Conservation (phyloP, 2,113 vertebrate genomes). For the Gnathonemus longibarbis region DNA sequence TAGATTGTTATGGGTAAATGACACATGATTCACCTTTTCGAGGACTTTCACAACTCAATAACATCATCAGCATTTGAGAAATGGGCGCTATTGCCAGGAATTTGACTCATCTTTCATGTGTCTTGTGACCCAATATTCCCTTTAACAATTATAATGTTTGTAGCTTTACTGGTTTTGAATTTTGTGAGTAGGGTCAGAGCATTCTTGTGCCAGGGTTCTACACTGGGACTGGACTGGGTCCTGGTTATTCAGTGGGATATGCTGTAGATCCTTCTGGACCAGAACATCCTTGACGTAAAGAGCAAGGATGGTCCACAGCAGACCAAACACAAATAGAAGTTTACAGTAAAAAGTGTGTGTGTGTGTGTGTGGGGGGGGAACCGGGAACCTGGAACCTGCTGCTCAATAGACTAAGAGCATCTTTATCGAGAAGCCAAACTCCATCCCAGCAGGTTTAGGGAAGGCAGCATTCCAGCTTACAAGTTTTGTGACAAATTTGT, state of each 20-base stretch:
- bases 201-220: neutral
- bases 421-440: neutral
- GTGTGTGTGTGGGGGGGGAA: too few species aligned
- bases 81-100: neutral
- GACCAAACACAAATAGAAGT: neutral
- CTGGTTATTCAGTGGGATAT: neutral
- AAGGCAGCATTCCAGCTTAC: neutral
- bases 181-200: neutral
- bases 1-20: neutral
- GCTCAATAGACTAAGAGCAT: neutral
- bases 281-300: neutral
- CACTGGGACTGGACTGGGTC: neutral
- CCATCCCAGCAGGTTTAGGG: neutral
- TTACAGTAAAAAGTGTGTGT: neutral
- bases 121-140: neutral
- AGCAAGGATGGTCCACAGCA: neutral
- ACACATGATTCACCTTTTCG: neutral
- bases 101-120: neutral
- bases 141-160: neutral
- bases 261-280: neutral
- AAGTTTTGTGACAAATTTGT: neutral
- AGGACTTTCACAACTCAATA: neutral
- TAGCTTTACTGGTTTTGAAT: neutral
- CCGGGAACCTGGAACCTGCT: neutral
- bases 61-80: neutral